Conservation (phyloP, 2,888 invertebrate genomes). For the Hirtodrosophila trivittata region DNA sequence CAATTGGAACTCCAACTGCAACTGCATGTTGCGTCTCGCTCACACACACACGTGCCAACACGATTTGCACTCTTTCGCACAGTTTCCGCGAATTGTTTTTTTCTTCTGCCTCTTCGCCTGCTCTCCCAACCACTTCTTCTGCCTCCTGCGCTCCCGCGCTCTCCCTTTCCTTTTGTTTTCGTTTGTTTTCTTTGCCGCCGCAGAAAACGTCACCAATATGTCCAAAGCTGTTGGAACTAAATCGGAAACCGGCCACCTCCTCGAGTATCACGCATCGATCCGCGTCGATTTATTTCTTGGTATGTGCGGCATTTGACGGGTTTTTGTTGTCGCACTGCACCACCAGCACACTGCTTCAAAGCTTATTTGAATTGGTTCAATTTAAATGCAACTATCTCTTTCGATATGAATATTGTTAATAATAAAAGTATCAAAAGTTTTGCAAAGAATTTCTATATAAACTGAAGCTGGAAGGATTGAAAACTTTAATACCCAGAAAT, state of each 20-base stretch:
- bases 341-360: slow-evolving; percentile 46
- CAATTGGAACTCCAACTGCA: slow-evolving; percentile 7
- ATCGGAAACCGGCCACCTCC: slow-evolving; percentile 70
- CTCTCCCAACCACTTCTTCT: neutral
- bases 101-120: neutral
- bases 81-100: slow-evolving; percentile 63
- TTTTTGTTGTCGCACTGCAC: slow-evolving; percentile 65
- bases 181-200: slow-evolving; percentile 39
- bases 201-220: slow-evolving; percentile 73
- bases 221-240: slow-evolving; percentile 59
- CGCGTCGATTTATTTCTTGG: slow-evolving; percentile 66
- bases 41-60: slow-evolving; percentile 4
- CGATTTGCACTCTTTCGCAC: too few species aligned
- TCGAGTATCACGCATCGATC: slow-evolving; percentile 70
- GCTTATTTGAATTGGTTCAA: neutral
- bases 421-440: too few species aligned
- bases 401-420: too few species aligned
- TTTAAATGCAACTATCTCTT: too few species aligned
- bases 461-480: too few species aligned
- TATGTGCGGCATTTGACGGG: slow-evolving; percentile 78
- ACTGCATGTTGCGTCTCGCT: neutral
- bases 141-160: neutral
- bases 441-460: too few species aligned
- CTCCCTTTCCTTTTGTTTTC: slow-evolving; percentile 8
- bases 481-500: too few species aligned